Conservation (phyloP, 2,113 vertebrate genomes). For the Oryzias melastigma region DNA sequence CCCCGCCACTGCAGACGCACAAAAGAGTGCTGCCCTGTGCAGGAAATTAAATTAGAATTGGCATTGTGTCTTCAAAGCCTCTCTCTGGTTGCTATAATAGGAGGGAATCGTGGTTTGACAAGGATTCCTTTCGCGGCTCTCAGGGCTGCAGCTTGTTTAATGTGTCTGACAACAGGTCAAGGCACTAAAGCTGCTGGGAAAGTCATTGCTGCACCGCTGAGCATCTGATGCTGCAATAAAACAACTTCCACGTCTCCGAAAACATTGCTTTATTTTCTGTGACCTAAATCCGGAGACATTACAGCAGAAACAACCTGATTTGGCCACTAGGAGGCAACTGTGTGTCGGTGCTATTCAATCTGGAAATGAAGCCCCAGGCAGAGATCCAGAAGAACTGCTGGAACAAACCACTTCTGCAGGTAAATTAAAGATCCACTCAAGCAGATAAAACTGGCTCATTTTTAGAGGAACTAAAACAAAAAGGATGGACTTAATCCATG, state of each 20-base stretch:
- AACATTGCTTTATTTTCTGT: background rate
- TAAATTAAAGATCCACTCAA: too few species aligned
- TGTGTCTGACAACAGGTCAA: conserved; percentile 5
- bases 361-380: background rate
- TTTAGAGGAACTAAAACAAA: too few species aligned
- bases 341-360: background rate
- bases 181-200: background rate
- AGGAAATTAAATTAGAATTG: conserved; percentile 51
- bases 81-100: conserved; percentile 3
- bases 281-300: background rate
- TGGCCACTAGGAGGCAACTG: background rate
- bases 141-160: background rate
- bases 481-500: too few species aligned
- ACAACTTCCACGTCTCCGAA: background rate
- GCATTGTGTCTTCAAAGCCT: conserved; percentile 38
- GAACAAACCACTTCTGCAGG: background rate
- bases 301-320: background rate
- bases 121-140: conserved; percentile 7
- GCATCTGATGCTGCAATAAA: background rate
- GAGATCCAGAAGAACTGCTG: background rate
- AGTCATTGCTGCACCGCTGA: background rate
- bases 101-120: conserved; percentile 5
- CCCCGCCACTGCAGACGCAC: conserved; percentile 15
- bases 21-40: conserved; percentile 7
- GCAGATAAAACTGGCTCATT: too few species aligned